Evolutionary conservation across 2,113 vertebrate genomes (phyloP).

Genomic region (Phalacrocorax brasilianus): DNA sequence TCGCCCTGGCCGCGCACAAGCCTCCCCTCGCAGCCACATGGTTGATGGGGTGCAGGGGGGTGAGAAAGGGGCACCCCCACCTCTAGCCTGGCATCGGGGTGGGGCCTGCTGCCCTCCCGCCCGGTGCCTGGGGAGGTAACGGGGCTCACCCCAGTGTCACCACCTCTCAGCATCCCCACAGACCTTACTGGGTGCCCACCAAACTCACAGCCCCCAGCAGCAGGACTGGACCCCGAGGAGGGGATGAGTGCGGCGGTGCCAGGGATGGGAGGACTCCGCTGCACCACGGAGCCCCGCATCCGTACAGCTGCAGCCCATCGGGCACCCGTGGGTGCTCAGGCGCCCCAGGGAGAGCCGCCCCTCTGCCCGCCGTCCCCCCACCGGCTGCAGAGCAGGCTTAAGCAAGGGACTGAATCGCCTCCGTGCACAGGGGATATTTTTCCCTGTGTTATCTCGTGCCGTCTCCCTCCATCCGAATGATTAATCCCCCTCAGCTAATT

Average conservation of each 20-base stretch:
- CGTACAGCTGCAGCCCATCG: accelerated
- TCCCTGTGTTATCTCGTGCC: background rate
- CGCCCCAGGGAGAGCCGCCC: background rate
- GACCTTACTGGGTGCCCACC: background rate
- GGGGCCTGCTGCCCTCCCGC: background rate
- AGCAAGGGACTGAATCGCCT: accelerated
- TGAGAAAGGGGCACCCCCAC: too few species aligned
- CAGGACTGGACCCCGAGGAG: background rate
- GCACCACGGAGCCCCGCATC: background rate
- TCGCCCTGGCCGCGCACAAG: too few species aligned
- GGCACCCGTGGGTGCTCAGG: background rate
- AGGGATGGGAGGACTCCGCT: background rate
- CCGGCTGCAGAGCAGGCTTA: background rate
- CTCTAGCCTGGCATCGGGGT: background rate
- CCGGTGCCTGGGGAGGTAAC: background rate
- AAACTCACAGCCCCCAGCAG: background rate
- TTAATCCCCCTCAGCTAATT: slow-evolving; percentile 20
- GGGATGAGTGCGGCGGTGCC: background rate
- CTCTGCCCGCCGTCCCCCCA: accelerated
- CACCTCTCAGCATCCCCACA: background rate
- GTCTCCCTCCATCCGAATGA: background rate
- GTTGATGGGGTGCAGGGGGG: background rate
- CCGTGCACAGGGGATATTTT: accelerated
- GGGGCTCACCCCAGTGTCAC: background rate
- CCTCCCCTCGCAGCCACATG: accelerated